phyloP scores from a whole-genome alignment of 2,797 vertebrate genomes.

The Sebastes alutus region DNA sequence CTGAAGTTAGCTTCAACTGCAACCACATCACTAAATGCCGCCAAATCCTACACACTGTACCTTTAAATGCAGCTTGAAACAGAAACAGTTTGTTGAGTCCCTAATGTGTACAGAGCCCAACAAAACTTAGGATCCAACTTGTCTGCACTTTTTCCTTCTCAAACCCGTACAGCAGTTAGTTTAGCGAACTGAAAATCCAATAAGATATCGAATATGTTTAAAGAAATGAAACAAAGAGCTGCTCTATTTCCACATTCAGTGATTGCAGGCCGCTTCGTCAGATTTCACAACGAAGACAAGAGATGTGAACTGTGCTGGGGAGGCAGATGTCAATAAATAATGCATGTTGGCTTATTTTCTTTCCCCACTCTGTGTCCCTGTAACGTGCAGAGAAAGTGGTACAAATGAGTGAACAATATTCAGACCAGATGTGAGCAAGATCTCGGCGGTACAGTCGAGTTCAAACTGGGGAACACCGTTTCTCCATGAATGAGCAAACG shows the following conservation, averaged over 20 bases:
- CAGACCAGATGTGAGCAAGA: conserved; percentile 55
- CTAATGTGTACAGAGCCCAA: background rate
- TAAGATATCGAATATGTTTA: background rate
- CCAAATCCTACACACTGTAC: background rate
- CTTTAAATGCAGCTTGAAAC: background rate
- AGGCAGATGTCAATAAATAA: conserved; percentile 47
- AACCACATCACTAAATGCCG: background rate
- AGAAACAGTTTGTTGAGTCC: background rate
- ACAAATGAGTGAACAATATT: conserved; percentile 64
- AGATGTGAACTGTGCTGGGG: conserved; percentile 18
- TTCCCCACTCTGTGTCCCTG: background rate
- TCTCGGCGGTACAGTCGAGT: conserved; percentile 18
- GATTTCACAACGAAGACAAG: conserved; percentile 30
- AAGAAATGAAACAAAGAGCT: background rate
- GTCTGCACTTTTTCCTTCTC: background rate
- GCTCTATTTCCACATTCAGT: background rate
- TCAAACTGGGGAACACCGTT: conserved; percentile 25
- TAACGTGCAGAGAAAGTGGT: conserved; percentile 24
- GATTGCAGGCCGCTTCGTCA: conserved; percentile 1
- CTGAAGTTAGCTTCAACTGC: background rate
- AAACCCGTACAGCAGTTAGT: background rate
- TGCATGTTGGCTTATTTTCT: conserved; percentile 26
- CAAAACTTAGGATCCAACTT: background rate
- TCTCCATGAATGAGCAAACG: background rate
- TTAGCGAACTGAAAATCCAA: background rate